Conservation (phyloP, 2,797 vertebrate genomes). For the Myotis findleyi region DNA sequence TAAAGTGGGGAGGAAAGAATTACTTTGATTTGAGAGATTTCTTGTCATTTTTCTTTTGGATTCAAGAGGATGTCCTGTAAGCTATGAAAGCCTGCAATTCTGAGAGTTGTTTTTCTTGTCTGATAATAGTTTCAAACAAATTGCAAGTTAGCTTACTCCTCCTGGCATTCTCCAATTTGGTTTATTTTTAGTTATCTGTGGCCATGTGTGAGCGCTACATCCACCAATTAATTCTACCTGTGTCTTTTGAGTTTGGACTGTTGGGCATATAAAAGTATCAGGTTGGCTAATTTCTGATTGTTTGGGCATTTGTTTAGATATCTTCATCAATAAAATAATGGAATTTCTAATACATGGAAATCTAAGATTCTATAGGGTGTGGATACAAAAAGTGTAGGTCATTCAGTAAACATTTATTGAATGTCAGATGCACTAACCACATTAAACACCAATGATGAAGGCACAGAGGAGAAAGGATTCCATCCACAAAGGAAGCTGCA, state of each 20-base stretch:
- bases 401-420: background rate
- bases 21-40: slow-evolving; percentile 32
- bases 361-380: background rate
- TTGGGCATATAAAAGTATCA: background rate
- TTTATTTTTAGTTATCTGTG: background rate
- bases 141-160: background rate
- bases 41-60: background rate
- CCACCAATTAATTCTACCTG: background rate
- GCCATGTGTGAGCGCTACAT: background rate
- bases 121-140: slow-evolving; percentile 28
- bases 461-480: background rate
- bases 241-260: background rate
- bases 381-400: background rate
- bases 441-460: background rate
- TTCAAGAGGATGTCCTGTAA: background rate
- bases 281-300: background rate
- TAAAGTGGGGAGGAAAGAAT: background rate
- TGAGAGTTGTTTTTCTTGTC: background rate
- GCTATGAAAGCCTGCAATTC: background rate
- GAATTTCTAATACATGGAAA: background rate
- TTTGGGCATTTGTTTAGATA: background rate
- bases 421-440: background rate
- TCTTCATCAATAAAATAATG: background rate
- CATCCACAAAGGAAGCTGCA: background rate
- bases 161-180: background rate